Evolutionary conservation across 2,797 vertebrate genomes (phyloP).

Genomic region (Alcedo atthis): DNA sequence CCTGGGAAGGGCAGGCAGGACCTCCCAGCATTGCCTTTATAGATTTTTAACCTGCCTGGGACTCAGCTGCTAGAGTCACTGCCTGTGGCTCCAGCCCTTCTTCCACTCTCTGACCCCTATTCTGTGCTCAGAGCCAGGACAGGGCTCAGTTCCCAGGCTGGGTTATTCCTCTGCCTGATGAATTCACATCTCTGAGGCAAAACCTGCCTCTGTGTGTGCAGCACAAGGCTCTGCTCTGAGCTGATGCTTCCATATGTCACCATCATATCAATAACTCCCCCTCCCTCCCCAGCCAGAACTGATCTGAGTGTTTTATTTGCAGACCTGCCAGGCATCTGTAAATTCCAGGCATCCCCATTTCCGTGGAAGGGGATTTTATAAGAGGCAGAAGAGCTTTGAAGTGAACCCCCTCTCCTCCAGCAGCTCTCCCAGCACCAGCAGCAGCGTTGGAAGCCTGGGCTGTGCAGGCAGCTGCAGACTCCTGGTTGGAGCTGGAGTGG

Average conservation of each 20-base stretch:
- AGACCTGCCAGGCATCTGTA: conserved; percentile 9
- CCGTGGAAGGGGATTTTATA: background rate
- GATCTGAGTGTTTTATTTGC: background rate
- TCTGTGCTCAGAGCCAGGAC: accelerated
- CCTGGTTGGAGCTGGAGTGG: background rate
- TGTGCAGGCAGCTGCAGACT: background rate
- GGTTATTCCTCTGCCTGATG: accelerated
- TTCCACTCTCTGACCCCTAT: background rate
- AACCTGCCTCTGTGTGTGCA: background rate
- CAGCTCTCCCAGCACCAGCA: background rate
- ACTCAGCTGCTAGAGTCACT: background rate
- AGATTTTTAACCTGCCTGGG: background rate
- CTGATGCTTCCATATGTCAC: background rate
- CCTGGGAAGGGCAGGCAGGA: background rate
- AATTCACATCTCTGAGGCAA: background rate
- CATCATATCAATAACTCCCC: accelerated
- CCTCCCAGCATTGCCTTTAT: background rate
- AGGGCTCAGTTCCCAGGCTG: background rate
- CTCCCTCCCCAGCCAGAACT: background rate
- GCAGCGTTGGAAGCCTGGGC: background rate
- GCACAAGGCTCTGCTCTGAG: background rate
- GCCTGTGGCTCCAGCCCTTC: background rate
- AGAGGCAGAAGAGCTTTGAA: conserved; percentile 5
- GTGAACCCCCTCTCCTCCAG: background rate
- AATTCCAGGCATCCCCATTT: conserved; percentile 25